Evolutionary conservation across 2,888 invertebrate species (phyloP), one percentile per base, ranked within the genome.

Genomic region (Helleia helle): DNA sequence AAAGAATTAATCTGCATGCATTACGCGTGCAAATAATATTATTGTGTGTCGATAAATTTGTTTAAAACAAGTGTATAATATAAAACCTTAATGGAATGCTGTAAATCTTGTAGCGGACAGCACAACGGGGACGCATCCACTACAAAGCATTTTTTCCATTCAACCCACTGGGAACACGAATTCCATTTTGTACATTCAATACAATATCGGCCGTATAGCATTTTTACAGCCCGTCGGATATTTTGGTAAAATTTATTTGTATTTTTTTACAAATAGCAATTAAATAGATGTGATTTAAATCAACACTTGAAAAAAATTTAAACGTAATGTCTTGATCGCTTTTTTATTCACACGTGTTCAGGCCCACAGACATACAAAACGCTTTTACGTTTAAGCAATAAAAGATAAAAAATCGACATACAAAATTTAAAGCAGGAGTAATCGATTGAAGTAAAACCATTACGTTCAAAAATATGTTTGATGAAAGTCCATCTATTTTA

Each of bases 61-160:
- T 41, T 40, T 36, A 28, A 26, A 38, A 39, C 42, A 36, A 25
- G 30, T 41, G 40, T 40, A 38, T 48, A 48, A 42, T 43, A 40
- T 46, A 46, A 27, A 59, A 53, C 61, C 58, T 66, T 74, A 79
- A 76, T 79, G 76, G 76, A 65, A 67, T 52, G 70, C 54, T 67
- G 73, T 79, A 80, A 77, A 80, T 79, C 77, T 77, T 68, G 58
- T 64, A 64, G 62, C 63, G 71, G 73, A 71, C 77, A 74, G 65
- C 61, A 58, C 62, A 60, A 58, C 65, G 60, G 64, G 65, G 55
- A 60, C 55, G 51, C 51, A 52, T 55, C 68, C 55, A 57, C 62
- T 63, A 69, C 68, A 70, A 71, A 70, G 68, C 65, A 70, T 73
- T 75, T 76, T 72, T 74, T 69, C 58, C 65, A 68, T 71, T 67